Base-by-base conservation (phyloP, 2,888 invertebrate species). In the Rhaphigaster nebulosa region DNA sequence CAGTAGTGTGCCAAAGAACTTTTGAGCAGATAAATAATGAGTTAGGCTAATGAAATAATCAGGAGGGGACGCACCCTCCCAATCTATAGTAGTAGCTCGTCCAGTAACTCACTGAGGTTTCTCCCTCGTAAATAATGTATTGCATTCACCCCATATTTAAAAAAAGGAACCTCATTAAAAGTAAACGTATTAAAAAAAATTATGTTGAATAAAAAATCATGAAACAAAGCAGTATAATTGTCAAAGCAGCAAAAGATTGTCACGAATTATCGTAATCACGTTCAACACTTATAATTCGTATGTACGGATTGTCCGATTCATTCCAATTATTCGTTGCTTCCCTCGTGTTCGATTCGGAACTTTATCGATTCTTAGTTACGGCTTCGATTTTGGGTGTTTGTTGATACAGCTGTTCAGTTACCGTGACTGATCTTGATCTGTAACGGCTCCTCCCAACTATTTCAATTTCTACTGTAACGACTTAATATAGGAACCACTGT, bases 41-140 rank as follows among this genome's bases (percentile, higher is more conserved):
- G 54, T 23, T 54, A 54, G n/a, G 60, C n/a, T n/a, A n/a, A 60
- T 60, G 60, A 60, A 60, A 60, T 60, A 60, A 60, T 60, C 60
- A 60, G n/a, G n/a, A 26, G n/a, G n/a, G 60, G 26, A 3, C 60
- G 60, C 60, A 60, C 26, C n/a, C 60, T 60, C n/a, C n/a, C 26
- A 10, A 60, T n/a, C 60, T 12, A 60, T 60, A 60, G 26, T 23
- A 20, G 52, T 26, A 10, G 23, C 26, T 23, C 56, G 56, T 1
- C n/a, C 60, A n/a, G n/a, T 60, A 60, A 26, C n/a, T 60, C 60
- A 60, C 60, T 60, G 60, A 60, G 60, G n/a, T 60, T 60, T 60
- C 60, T 60, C 54, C 54, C 60, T n/a, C 1, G 8, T 60, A n/a
- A n/a, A 60, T 60, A n/a, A 60, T n/a, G 12, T n/a, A 60, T 10